These are phyloP conservation scores for Coelinius sp. DNA, from an alignment of 2,888 invertebrate genomes.

Conservation along the genomic window DNA sequence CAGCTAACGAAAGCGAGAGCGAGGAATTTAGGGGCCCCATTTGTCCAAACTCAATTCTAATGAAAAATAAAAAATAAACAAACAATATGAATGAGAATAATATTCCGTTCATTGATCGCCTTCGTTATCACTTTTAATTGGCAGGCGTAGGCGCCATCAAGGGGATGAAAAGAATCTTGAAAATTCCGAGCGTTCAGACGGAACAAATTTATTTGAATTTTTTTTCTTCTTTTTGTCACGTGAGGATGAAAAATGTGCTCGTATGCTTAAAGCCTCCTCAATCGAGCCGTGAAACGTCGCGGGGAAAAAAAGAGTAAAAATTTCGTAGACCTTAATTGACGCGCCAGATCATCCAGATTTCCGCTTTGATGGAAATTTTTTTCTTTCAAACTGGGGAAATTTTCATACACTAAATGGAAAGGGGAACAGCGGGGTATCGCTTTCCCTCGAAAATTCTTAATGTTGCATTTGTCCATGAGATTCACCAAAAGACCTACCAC, in stretches of 20 bases:
- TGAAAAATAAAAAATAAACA: not conserved
- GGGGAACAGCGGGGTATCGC: conserved; percentile 15
- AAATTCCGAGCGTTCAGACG: conserved; percentile 32
- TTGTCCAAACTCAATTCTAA: not conserved
- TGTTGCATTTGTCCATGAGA: conserved; percentile 40
- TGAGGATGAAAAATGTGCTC: conserved; percentile 47
- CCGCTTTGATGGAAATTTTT: not conserved
- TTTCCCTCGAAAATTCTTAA: conserved; percentile 40
- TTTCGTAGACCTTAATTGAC: conserved; percentile 32
- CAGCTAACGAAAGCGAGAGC: not conserved
- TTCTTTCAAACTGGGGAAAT: not conserved
- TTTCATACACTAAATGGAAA: conserved; percentile 12
- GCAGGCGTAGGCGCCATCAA: conserved; percentile 8
- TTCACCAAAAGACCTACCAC: conserved; percentile 41
- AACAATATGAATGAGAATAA: not conserved
- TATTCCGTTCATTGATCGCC: not conserved
- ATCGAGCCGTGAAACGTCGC: conserved; percentile 49
- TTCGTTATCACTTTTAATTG: conserved; percentile 30
- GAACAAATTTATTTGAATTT: conserved; percentile 34
- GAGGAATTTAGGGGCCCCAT: conserved; percentile 12
- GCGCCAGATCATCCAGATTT: conserved; percentile 25
- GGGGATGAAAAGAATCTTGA: conserved; percentile 17
- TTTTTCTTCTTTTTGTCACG: conserved; percentile 34
- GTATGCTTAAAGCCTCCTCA: conserved; percentile 44
- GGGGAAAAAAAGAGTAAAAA: conserved; percentile 31